Base-by-base conservation (phyloP, 2,797 vertebrate genomes). In the Lepilemur septentrionalis region DNA sequence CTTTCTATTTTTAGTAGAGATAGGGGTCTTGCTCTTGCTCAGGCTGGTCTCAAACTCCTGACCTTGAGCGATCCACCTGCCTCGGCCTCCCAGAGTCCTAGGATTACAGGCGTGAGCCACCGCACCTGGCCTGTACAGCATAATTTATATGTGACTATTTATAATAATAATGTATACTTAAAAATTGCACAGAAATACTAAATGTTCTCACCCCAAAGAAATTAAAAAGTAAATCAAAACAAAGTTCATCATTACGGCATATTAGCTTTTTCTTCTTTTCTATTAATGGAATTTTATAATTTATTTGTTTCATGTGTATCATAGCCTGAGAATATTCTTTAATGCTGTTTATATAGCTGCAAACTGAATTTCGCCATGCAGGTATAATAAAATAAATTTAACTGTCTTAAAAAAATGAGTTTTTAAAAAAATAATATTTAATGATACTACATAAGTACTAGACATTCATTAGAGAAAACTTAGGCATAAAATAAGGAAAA, bases 381-480 rank as follows among this genome's bases (percentile, higher is more conserved):
- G 41, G 73, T 38, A 70, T 78, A 86, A 32, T 48, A 86, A 92
- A 93, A 69, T 48, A 12, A 50, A 15, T 78, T 78, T 52, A 78
- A 52, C 32, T 46, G 32, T 69, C 50, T 81, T 82, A 48, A 65
- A 46, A 67, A 80, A 55, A 28, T 50, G 41, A 90, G 32, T 22
- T 46, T 43, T 43, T 25, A 18, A 12, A 32, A 79, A 55, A 30
- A 69, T 14, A 88, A 57, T 15, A 91, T 43, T 59, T 43, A 91
- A 1, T 94, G 41, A 55, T 90, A 81, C 32, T 65, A 79, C 55
- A 23, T 75, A 79, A 52, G 1, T 78, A 95, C 52, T 4, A 81
- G 15, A 70, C 28, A 92, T 30, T 89, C 52, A 89, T 25, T 94
- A 92, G 2, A 86, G 43, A 96, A 95, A 91, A 73, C 25, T 50